These are phyloP conservation scores for Stratiolaelaps scimitus DNA, from an alignment of 1,140 invertebrate species.

Conservation along the genomic window DNA sequence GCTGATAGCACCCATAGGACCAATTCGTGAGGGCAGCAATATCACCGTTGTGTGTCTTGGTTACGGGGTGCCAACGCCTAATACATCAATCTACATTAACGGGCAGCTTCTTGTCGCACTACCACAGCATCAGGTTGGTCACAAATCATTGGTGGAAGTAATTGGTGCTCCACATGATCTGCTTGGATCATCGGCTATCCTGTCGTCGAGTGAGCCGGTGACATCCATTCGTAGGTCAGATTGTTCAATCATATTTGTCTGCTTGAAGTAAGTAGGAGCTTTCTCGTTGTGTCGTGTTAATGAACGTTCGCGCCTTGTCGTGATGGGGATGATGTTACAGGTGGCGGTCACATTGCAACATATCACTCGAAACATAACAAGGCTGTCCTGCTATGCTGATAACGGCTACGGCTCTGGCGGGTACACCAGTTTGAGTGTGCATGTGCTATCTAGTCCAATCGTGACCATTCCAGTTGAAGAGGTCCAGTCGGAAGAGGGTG, in stretches of 20 bases:
- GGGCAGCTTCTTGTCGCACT: constrained; percentile 51
- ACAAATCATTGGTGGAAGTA: too few species aligned
- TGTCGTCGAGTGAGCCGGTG: too few species aligned
- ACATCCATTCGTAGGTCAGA: too few species aligned
- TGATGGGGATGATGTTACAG: too few species aligned
- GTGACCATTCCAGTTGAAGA: constrained; percentile 31
- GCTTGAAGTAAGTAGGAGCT: too few species aligned
- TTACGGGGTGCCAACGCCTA: constrained; percentile 64
- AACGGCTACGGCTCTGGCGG: constrained; percentile 63
- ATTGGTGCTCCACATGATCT: too few species aligned
- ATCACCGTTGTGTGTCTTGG: constrained; percentile 71
- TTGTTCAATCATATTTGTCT: too few species aligned
- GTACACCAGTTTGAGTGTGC: constrained; percentile 19
- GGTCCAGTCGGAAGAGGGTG: constrained; percentile 50
- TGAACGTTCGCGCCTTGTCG: constrained; percentile 57
- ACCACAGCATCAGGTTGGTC: constrained; percentile 32
- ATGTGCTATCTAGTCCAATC: constrained; percentile 25
- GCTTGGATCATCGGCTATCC: too few species aligned
- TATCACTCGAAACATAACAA: constrained; percentile 63
- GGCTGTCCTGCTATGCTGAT: constrained; percentile 68
- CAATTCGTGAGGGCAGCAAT: constrained; percentile 62
- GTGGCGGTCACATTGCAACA: constrained; percentile 67
- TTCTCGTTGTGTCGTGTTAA: constrained; percentile 43
- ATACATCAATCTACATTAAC: constrained; percentile 61
- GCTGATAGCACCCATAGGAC: constrained; percentile 62